phyloP scores from a whole-genome alignment of 2,888 invertebrate species.

The Leucania comma region DNA sequence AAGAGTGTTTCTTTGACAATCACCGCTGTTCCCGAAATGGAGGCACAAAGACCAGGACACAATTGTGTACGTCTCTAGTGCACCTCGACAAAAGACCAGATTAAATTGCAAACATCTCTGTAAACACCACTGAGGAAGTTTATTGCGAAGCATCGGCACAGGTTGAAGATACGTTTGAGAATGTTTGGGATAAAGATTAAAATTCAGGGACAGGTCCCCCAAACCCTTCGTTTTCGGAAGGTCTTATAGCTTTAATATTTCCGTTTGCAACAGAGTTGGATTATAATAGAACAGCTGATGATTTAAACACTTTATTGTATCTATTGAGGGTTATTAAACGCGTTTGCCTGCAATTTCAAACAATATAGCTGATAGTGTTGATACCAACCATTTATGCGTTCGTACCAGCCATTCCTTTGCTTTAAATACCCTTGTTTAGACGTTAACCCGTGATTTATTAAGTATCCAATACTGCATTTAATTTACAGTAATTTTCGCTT shows the following conservation, averaged over 20 bases:
- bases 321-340: constrained; percentile 4
- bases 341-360: constrained; percentile 29
- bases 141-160: constrained; percentile 38
- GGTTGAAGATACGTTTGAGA: constrained; percentile 27
- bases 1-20: constrained; percentile 53
- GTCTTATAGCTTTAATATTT: constrained; percentile 46
- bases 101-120: constrained; percentile 55
- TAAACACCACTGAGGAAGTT: constrained; percentile 21
- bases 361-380: constrained; percentile 1
- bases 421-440: constrained; percentile 25
- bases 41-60: constrained; percentile 43
- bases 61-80: constrained; percentile 57
- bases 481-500: constrained; percentile 49
- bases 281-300: constrained; percentile 8
- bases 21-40: constrained; percentile 49
- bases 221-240: constrained; percentile 36
- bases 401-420: constrained; percentile 25
- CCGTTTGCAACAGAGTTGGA: constrained; percentile 17
- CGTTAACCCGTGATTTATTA: constrained; percentile 44
- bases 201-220: neutral
- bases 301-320: constrained; percentile 9
- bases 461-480: constrained; percentile 43
- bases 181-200: constrained; percentile 38
- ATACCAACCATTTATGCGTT: constrained; percentile 22
- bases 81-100: constrained; percentile 49